A percentile compares a stretch with the other conserved stretches of the same genome.
These are phyloP conservation scores for Stegodyphus mimosarum DNA, from an alignment of 1,140 invertebrate genomes.

Conservation along the genomic window DNA sequence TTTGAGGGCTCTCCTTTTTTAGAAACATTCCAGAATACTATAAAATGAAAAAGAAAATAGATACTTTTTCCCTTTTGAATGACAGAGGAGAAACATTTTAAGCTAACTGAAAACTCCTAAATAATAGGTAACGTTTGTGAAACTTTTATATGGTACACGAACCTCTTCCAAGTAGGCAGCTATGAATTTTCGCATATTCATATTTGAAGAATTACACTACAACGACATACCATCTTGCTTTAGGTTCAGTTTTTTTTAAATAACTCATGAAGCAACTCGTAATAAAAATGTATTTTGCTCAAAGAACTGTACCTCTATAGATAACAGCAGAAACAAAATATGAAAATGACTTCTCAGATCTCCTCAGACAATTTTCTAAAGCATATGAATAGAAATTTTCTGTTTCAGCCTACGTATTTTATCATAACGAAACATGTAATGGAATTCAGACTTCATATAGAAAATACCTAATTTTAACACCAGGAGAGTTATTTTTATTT, in stretches of 20 bases:
- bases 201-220: conserved; percentile 26
- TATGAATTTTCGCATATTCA: conserved; percentile 9
- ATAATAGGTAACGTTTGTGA: neutral
- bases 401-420: too few relatives aligned
- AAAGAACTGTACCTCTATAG: conserved; percentile 24
- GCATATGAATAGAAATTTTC: too few relatives aligned
- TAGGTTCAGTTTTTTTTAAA: neutral
- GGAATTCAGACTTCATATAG: too few relatives aligned
- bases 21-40: too few relatives aligned
- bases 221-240: conserved; percentile 23
- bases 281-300: conserved; percentile 33
- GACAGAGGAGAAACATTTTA: neutral
- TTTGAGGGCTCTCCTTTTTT: conserved; percentile 38
- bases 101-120: neutral
- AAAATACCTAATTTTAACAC: too few relatives aligned
- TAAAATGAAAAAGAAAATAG: neutral
- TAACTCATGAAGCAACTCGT: neutral
- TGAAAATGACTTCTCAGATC: too few relatives aligned
- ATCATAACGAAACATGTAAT: too few relatives aligned
- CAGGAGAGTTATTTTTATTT: too few relatives aligned
- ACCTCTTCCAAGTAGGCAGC: conserved; percentile 45
- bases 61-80: neutral
- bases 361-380: too few relatives aligned
- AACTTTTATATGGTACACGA: conserved; percentile 14
- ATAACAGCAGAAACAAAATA: too few relatives aligned